Evolutionary conservation across 1,140 invertebrate genomes (phyloP), one percentile per base, ranked within the genome.

Genomic region (Cydia splendana): DNA sequence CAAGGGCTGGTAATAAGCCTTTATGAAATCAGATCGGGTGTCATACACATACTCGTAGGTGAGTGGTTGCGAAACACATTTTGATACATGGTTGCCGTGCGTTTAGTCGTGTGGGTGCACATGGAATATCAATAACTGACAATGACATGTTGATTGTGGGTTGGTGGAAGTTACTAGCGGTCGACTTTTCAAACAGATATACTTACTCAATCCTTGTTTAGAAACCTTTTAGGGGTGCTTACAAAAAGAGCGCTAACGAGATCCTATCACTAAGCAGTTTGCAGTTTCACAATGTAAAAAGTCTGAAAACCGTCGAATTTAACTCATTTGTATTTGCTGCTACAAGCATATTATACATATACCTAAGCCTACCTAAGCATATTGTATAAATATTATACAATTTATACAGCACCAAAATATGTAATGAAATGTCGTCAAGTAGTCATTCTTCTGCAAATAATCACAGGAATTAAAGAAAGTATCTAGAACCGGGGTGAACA

Each of bases 101-200:
- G n/a, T 42, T 71, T 71, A 38, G 65, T 77, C 24, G 78, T 71
- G 77, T 76, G 69, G 80, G 76, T 73, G 69, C 78, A 79, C 77
- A 67, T 76, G 82, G 85, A 83, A 88, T 88, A 83, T 86, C 82
- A 86, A 87, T 87, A 81, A 78, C 78, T 75, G 76, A 76, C 75
- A 79, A 75, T 75, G 76, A 76, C 75, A 79, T 76, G 53, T 48
- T 69, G 57, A 24, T 51, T 75, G 13, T 77, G 78, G 34, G 6
- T 6, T 42, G 67, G 42, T 48, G 15, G 20, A 81, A 82, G 76
- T 76, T 65, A 81, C 24, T 76, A 67, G 53, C 77, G 57, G n/a
- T 62, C 9, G 9, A 24, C 0, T 20, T 24, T 24, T 24, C 57
- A 24, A 24, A 12, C 51, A 53, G 5, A 53, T n/a, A 7, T 2